Conservation (phyloP, 1,140 invertebrate genomes). For the Pollicipes pollicipes region DNA sequence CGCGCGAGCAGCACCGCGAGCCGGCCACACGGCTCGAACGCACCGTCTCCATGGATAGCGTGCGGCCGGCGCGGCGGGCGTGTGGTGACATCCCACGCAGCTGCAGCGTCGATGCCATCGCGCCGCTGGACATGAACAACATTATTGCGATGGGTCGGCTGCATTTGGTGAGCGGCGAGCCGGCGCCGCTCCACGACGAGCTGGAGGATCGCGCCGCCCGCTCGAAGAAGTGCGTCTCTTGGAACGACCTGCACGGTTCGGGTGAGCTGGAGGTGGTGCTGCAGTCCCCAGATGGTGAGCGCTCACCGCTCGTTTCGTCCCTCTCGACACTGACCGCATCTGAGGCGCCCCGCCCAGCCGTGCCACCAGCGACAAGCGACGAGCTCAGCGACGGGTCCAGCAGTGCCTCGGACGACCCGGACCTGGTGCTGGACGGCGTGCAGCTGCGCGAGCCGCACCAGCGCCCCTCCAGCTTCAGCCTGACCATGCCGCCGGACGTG, state of each 20-base stretch:
- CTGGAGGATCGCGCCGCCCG: neutral
- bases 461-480: neutral
- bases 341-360: too few relatives aligned
- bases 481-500: neutral
- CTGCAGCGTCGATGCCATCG: neutral
- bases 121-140: neutral
- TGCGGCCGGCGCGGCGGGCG: neutral
- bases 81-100: neutral
- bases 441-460: neutral
- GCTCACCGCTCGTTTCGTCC: too few relatives aligned
- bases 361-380: neutral
- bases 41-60: neutral
- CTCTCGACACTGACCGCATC: too few relatives aligned
- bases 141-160: neutral
- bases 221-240: neutral
- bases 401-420: neutral
- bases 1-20: neutral
- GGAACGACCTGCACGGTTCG: neutral
- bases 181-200: neutral
- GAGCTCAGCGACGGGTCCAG: neutral
- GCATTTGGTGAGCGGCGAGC: neutral
- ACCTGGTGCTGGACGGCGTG: neutral
- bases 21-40: neutral
- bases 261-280: neutral
- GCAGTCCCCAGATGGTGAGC: neutral